Percentiles rank a stretch among this genome's conserved stretches.
Conservation (phyloP, 2,888 invertebrate genomes). For the Campopleginae sp. region DNA sequence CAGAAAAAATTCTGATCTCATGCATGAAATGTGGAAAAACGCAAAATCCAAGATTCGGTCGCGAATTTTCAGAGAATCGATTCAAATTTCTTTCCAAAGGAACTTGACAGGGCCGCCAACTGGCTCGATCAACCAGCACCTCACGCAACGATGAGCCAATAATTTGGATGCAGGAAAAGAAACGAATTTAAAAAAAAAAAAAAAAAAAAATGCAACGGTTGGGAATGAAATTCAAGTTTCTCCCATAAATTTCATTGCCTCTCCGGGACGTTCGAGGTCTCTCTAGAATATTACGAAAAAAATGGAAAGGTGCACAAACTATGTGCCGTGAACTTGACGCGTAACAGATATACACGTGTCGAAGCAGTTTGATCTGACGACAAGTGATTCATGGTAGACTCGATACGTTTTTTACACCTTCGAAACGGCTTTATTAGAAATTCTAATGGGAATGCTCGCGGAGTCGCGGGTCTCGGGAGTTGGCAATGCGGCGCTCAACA, state of each 20-base stretch:
- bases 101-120: too few relatives aligned
- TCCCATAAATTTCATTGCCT: background rate
- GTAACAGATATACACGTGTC: constrained; percentile 81
- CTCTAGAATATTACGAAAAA: constrained; percentile 23
- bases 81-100: background rate
- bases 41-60: too few relatives aligned
- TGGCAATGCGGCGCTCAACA: constrained; percentile 68
- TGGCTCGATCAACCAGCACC: too few relatives aligned
- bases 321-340: constrained; percentile 59
- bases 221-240: background rate
- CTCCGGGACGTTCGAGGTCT: background rate
- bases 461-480: constrained; percentile 55
- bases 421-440: constrained; percentile 83
- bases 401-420: constrained; percentile 82
- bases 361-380: constrained; percentile 78
- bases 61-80: background rate
- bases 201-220: background rate
- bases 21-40: too few relatives aligned
- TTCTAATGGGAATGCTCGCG: constrained; percentile 78
- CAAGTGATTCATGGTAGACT: constrained; percentile 82
- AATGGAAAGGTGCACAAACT: constrained; percentile 69
- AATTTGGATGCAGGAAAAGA: background rate
- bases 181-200: background rate
- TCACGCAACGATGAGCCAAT: background rate
- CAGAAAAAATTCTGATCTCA: background rate